phyloP scores from a whole-genome alignment of 2,797 vertebrate species.

The Lates japonicus region DNA sequence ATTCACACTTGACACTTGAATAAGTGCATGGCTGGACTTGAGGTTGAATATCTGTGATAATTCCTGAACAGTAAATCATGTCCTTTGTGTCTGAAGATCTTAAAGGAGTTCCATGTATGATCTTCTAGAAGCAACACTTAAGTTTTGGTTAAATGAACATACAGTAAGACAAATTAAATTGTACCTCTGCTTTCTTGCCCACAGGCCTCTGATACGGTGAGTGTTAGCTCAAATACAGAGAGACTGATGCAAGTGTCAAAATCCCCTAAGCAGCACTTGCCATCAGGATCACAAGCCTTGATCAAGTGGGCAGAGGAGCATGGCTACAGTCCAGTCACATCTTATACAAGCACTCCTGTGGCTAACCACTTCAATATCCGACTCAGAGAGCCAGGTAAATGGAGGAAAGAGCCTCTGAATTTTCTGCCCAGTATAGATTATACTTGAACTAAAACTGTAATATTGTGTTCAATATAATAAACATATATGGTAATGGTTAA shows the following conservation, averaged over 20 bases:
- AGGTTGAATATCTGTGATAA: conserved; percentile 40
- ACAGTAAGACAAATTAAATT: background rate
- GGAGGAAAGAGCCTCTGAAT: conserved; percentile 11
- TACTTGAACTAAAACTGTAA: background rate
- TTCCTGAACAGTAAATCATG: conserved; percentile 26
- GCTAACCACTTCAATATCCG: conserved; percentile 93
- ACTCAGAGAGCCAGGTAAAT: conserved; percentile 90
- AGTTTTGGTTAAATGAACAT: background rate
- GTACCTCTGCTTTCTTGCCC: conserved; percentile 31
- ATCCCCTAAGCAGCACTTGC: conserved; percentile 78
- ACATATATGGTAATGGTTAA: background rate
- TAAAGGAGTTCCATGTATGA: background rate
- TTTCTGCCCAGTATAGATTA: background rate
- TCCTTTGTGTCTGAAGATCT: conserved; percentile 27
- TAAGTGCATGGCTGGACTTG: conserved; percentile 63
- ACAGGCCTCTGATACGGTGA: conserved; percentile 93
- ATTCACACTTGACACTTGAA: conserved; percentile 51
- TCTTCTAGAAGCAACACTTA: background rate
- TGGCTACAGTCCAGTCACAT: conserved; percentile 88
- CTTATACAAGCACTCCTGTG: conserved; percentile 92
- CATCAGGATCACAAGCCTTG: conserved; percentile 89
- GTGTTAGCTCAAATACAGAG: conserved; percentile 87
- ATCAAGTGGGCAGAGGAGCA: conserved; percentile 92
- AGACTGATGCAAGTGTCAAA: conserved; percentile 85
- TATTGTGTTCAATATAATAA: background rate